Percentiles rank a stretch among this genome's conserved stretches.
These are phyloP conservation scores for Conomelus anceps DNA, from an alignment of 2,888 invertebrate genomes.

Conservation along the genomic window DNA sequence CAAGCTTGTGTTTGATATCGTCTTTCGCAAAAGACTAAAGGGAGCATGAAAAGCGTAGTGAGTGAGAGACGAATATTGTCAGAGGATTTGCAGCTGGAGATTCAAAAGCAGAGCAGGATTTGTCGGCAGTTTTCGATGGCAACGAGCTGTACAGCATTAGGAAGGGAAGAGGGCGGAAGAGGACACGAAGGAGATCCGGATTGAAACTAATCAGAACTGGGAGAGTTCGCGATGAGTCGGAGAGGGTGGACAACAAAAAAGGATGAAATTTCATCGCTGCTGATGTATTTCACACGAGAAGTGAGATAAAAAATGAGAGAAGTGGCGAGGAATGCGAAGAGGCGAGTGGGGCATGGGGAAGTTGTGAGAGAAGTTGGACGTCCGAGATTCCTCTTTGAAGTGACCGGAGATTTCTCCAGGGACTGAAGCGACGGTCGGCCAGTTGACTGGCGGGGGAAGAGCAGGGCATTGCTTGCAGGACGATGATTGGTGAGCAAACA, in stretches of 20 bases:
- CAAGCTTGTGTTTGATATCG: not conserved
- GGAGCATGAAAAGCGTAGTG: not conserved
- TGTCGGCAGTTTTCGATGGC: not conserved
- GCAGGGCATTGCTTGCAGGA: not conserved
- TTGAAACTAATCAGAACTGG: not conserved
- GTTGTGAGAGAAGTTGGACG: not conserved
- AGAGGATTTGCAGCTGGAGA: not conserved
- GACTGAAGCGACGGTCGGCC: not conserved
- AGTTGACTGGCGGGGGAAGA: not conserved
- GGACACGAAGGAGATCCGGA: not conserved
- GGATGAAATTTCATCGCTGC: not conserved
- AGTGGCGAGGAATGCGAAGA: not conserved
- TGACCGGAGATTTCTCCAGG: slow-evolving; percentile 9
- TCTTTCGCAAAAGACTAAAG: not conserved
- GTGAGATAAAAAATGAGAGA: not conserved
- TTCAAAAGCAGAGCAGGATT: not conserved
- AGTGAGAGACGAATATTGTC: not conserved
- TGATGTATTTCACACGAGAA: not conserved
- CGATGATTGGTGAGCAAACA: not conserved
- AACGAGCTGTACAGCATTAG: not conserved
- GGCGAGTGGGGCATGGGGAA: too few relatives aligned
- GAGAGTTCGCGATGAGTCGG: not conserved
- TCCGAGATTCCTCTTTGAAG: slow-evolving; percentile 8
- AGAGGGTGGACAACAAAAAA: not conserved
- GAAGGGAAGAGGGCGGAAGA: too few relatives aligned